Evolutionary conservation across 2,113 vertebrate species (phyloP), one percentile per base, ranked within the genome.

Genomic region (Forbesichthys agassizii): DNA sequence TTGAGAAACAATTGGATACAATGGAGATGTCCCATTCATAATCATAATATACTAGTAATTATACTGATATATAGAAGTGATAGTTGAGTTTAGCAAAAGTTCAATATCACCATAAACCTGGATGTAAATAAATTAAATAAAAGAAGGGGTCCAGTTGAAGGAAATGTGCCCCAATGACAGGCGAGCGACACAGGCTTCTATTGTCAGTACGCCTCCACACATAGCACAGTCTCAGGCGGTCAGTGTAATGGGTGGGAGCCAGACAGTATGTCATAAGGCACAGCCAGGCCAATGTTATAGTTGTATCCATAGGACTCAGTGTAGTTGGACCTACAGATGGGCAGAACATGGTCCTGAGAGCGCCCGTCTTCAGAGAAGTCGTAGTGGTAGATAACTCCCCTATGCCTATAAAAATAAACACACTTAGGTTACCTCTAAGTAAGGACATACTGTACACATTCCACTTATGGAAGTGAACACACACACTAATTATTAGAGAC

Each of bases 301-400:
- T 84, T 96, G 87, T 95, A 95, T 0, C 95, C 94, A 0, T 84
- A 71, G 6, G 84, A 62, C 64, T 93, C 88, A 0, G 66, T 82
- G 57, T 94, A 95, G 83, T 94, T 85, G 0, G 95, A 95, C 69
- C 95, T 93, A 90, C 96, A 99, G 84, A 98, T 93, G 16, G 97
- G 95, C 2, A 98, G 92, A 7, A 96, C 3, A 7, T 95, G 93
- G 13, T 94, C 94, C 9, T 78, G 91, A 0, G 92, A 82, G 80
- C 88, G 12, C 20, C 86, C 84, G 46, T 97, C 95, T 79, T 90
- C 92, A 0, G 95, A 95, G 84, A 99, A 98, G 67, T 96, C 95
- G 0, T 98, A 98, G 66, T 88, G 93, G 3, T 94, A 93, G 87
- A 99, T 94, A 66, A 94, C 85, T 27, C 98, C 98, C 4, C 93